Percentiles rank a stretch among this genome's conserved stretches.
phyloP scores from a whole-genome alignment of 1,140 invertebrate genomes.

The Bombus balteatus region DNA sequence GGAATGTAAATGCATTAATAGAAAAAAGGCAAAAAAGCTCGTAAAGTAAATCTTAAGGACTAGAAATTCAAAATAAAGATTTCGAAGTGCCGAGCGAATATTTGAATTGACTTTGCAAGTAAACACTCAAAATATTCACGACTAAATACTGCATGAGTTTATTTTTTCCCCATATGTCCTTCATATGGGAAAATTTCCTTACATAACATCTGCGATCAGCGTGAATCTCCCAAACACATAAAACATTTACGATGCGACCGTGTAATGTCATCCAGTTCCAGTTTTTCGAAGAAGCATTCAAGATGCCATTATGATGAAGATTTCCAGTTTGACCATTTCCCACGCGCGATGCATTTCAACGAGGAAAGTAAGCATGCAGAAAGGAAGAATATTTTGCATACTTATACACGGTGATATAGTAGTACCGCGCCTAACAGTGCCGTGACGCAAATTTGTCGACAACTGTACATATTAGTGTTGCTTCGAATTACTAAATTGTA shows the following conservation, averaged over 20 bases:
- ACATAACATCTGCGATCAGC: neutral
- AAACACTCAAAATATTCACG: neutral
- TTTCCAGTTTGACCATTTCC: neutral
- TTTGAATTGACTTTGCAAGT: neutral
- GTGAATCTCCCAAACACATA: too few relatives aligned
- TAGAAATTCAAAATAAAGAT: neutral
- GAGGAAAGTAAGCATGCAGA: neutral
- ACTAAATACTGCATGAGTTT: neutral
- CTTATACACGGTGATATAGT: neutral
- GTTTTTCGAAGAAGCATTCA: neutral
- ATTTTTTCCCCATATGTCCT: neutral
- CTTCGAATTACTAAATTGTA: neutral
- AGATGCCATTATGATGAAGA: neutral
- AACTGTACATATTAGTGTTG: neutral
- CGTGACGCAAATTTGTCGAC: constrained; percentile 37
- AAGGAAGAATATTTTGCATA: constrained; percentile 3
- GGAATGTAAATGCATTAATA: neutral
- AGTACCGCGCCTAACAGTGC: neutral
- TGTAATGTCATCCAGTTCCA: neutral
- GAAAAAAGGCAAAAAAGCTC: neutral
- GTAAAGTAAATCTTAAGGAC: neutral
- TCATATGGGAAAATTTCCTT: neutral
- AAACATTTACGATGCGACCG: neutral
- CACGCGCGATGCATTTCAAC: neutral
- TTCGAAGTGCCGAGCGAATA: neutral